Evolutionary conservation across 2,113 vertebrate species (phyloP).

Genomic region (Anoura caudifer): DNA sequence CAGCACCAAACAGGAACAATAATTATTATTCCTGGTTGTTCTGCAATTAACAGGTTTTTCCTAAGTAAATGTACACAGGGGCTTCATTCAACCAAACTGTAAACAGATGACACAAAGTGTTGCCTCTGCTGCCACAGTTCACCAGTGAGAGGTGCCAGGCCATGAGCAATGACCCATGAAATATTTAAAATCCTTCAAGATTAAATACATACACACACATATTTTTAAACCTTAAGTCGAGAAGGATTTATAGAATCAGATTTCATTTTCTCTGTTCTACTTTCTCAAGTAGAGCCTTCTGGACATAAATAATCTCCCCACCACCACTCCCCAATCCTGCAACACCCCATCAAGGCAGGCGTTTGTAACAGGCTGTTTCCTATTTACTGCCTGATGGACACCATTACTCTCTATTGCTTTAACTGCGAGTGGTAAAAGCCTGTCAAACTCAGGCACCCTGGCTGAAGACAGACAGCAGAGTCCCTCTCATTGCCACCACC

Average conservation of each 20-base stretch:
- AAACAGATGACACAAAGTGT: not conserved
- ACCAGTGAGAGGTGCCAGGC: not conserved
- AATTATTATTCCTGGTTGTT: not conserved
- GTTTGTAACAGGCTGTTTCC: not conserved
- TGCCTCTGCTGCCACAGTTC: not conserved
- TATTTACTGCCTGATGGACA: not conserved
- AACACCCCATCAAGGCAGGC: not conserved
- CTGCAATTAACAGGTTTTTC: conserved; percentile 5
- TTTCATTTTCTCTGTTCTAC: not conserved
- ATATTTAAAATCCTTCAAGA: not conserved
- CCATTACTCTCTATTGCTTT: conserved; percentile 20
- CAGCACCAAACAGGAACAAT: not conserved
- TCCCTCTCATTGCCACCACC: not conserved
- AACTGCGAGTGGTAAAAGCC: not conserved
- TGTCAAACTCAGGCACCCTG: not conserved
- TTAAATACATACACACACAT: not conserved
- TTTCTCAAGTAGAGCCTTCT: not conserved
- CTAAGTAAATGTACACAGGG: not conserved
- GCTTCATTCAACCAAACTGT: not conserved
- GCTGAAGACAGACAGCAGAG: not conserved
- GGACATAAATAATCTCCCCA: not conserved
- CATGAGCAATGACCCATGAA: not conserved
- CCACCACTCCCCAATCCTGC: not conserved
- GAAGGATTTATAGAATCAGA: not conserved
- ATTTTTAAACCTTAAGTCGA: not conserved